Percentiles rank a stretch among this genome's conserved stretches.
These are phyloP conservation scores for Dicrostonyx torquatus DNA, from an alignment of 2,797 vertebrate species.

Conservation along the genomic window DNA sequence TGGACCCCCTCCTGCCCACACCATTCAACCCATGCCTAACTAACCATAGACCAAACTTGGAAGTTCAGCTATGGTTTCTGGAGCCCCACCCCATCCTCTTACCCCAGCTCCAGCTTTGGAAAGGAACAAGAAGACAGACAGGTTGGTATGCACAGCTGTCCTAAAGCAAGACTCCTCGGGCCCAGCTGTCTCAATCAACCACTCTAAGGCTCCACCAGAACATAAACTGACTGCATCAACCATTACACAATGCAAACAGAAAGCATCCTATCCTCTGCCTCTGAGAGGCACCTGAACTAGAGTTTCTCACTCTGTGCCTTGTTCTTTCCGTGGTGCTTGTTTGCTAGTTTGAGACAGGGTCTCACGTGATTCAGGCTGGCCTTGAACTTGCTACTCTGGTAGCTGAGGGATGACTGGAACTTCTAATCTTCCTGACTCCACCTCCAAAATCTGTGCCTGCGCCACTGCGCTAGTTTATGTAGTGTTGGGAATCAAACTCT, in stretches of 20 bases:
- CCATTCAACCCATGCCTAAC: no score
- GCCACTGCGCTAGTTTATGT: no score
- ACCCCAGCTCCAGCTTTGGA: not conserved
- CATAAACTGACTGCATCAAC: not conserved
- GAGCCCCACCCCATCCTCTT: not conserved
- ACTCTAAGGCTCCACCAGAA: accelerated
- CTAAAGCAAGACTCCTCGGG: not conserved
- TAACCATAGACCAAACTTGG: not conserved
- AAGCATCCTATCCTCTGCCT: not conserved
- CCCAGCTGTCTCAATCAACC: not conserved
- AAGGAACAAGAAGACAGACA: not conserved
- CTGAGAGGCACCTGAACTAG: not conserved
- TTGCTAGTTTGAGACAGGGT: not conserved
- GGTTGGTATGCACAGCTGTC: not conserved
- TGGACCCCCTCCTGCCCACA: not conserved
- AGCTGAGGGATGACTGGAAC: not conserved
- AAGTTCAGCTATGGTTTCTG: not conserved
- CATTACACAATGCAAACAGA: not conserved
- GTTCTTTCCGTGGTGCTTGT: not conserved
- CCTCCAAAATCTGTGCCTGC: not conserved
- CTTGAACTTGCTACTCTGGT: not conserved
- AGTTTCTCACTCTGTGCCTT: not conserved
- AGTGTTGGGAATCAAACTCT: not conserved
- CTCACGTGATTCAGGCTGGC: not conserved
- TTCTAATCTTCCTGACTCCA: not conserved